Conservation (phyloP, 1,140 invertebrate species). For the Phortica variegata region DNA sequence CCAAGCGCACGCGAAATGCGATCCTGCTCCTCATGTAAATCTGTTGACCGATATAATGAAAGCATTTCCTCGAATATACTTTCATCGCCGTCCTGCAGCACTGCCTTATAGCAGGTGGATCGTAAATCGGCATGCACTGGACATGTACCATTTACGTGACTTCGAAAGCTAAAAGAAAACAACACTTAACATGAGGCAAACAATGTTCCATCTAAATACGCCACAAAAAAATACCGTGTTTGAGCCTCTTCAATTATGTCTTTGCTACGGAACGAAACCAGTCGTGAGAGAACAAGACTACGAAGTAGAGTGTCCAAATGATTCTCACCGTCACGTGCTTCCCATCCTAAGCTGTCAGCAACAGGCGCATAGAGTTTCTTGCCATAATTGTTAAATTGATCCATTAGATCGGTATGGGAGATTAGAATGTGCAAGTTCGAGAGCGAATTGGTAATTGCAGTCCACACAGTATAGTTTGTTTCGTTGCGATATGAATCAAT, state of each 20-base stretch:
- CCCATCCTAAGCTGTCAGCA: conserved; percentile 76
- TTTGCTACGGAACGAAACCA: conserved; percentile 79
- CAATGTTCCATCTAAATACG: not conserved
- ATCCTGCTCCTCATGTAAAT: conserved; percentile 91
- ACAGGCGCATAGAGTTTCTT: conserved; percentile 70
- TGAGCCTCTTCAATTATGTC: conserved; percentile 75
- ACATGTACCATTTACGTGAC: conserved; percentile 65
- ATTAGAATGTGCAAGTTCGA: conserved; percentile 73
- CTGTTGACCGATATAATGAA: conserved; percentile 78
- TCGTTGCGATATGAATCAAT: conserved; percentile 80
- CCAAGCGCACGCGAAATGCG: conserved; percentile 82
- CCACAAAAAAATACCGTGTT: conserved; percentile 58
- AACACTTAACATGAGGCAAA: not conserved
- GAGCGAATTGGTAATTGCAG: conserved; percentile 77
- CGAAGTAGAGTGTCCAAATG: conserved; percentile 84
- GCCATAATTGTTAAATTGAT: conserved; percentile 73
- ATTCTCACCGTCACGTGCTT: conserved; percentile 70
- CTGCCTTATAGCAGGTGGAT: conserved; percentile 82
- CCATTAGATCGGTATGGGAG: conserved; percentile 74
- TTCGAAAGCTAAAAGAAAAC: conserved; percentile 63
- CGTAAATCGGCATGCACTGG: conserved; percentile 85
- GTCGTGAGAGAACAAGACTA: conserved; percentile 76
- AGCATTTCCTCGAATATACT: conserved; percentile 77
- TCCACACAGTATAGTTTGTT: conserved; percentile 93
- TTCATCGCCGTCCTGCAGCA: conserved; percentile 70